A percentile compares a stretch with the other conserved stretches of the same genome.
Conservation (phyloP, 2,888 invertebrate genomes). For the Plebejus melissa region DNA sequence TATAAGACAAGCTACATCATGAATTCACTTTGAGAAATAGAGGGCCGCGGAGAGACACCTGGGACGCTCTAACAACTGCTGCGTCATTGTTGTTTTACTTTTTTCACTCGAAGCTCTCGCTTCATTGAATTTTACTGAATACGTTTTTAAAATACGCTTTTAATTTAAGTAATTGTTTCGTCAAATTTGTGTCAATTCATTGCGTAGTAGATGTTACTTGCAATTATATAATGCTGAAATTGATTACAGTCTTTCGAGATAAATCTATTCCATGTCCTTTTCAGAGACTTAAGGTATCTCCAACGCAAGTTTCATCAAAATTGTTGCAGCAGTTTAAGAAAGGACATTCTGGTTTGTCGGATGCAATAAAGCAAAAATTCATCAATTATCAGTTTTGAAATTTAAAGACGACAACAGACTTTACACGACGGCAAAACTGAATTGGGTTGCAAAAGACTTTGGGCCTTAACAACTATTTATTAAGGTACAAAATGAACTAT, state of each 20-base stretch:
- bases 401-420: neutral
- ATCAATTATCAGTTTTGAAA: neutral
- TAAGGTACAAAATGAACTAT: neutral
- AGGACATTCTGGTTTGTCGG: neutral
- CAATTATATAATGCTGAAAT: neutral
- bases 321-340: neutral
- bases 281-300: too few relatives aligned
- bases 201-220: neutral
- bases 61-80: slow-evolving; percentile 50
- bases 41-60: slow-evolving; percentile 60
- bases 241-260: too few relatives aligned
- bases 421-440: neutral
- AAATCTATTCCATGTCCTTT: too few relatives aligned
- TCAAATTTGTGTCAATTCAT: neutral
- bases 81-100: slow-evolving; percentile 32
- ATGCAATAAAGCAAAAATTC: neutral
- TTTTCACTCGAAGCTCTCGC: slow-evolving; percentile 31
- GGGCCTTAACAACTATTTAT: neutral
- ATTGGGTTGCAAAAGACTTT: neutral
- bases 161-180: slow-evolving; percentile 17
- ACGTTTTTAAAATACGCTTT: slow-evolving; percentile 32
- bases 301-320: too few relatives aligned
- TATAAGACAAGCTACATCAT: slow-evolving; percentile 69
- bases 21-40: slow-evolving; percentile 76
- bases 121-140: slow-evolving; percentile 9